Percentiles rank a stretch among this genome's conserved stretches.
phyloP scores from a whole-genome alignment of 2,113 vertebrate species.

The Rhizomys pruinosus region DNA sequence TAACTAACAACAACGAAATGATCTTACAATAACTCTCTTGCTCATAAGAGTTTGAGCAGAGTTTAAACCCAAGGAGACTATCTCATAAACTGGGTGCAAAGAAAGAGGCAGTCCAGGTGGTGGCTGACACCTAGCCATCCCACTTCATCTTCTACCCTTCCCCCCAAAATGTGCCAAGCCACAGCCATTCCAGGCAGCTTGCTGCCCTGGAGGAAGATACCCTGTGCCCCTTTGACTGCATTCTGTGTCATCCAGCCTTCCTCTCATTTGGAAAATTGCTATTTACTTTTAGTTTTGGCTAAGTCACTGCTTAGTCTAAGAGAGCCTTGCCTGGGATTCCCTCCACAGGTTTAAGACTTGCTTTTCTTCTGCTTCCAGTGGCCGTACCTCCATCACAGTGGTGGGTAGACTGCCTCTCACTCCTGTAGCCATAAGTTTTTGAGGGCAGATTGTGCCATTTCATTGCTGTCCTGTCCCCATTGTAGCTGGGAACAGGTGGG shows the following conservation, averaged over 20 bases:
- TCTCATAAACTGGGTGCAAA: neutral
- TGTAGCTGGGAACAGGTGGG: neutral
- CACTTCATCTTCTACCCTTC: neutral
- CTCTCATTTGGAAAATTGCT: constrained; percentile 11
- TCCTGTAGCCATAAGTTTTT: neutral
- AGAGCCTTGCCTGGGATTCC: neutral
- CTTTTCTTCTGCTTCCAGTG: neutral
- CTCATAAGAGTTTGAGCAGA: neutral
- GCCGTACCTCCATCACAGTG: too few relatives aligned
- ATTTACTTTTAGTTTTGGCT: constrained; percentile 9
- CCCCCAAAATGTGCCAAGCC: neutral
- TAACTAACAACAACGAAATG: constrained; percentile 14
- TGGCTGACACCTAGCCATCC: neutral
- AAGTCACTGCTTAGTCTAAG: neutral
- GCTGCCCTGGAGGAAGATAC: neutral
- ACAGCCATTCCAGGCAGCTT: neutral
- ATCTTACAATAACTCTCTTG: neutral
- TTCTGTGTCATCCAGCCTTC: neutral
- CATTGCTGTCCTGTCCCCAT: neutral
- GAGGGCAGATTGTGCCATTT: neutral
- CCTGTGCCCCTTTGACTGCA: neutral
- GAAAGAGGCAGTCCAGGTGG: neutral
- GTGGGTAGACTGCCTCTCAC: neutral
- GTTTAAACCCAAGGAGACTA: neutral
- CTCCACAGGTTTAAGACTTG: neutral